Base-by-base conservation (phyloP, 2,888 invertebrate genomes). In the Drosophila vallismaia region DNA sequence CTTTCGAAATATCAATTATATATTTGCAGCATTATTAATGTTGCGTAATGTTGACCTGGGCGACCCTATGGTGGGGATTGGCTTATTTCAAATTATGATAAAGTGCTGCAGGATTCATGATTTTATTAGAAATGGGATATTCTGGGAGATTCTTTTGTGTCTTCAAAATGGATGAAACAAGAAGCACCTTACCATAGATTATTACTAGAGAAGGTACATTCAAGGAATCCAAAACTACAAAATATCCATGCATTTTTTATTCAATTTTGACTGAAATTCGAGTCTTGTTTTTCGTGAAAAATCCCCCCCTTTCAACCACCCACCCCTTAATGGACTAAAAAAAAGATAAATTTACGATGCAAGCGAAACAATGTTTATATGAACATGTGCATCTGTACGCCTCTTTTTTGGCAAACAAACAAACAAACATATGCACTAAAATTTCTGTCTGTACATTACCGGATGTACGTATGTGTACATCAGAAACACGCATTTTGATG, bases 401-500 rank as follows among this genome's bases (percentile, higher is more conserved):
- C 38, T 12, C 12, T 38, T 38, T 38, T 26, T n/a, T 10, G 28
- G 19, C 19, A 19, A 19, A 19, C 19, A 19, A 19, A 19, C 46
- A 48, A 5, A 12, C 48, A 29, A 4, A n/a, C 24, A 45, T 24
- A 46, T 28, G 26, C 12, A 33, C 33, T 7, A 33, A 33, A 33
- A 45, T 46, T 19, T 19, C 19, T 36, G 45, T 52, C 28, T 40
- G 54, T 31, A 12, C 26, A 12, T 45, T 24, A 14, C 31, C 44
- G 28, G 28, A 42, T 53, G 42, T 53, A 42, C 28, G 48, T 29
- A 48, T 28, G 24, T 48, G 12, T 40, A 48, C 28, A 56, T 56
- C 31, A 44, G 28, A 48, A 46, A 28, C 48, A 26, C 48, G 38
- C 49, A 36, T 14, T 28, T 62, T 45, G 9, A 51, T 48, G 12